These are phyloP conservation scores for Bombus superbus DNA, from an alignment of 1,140 invertebrate species.

Conservation along the genomic window DNA sequence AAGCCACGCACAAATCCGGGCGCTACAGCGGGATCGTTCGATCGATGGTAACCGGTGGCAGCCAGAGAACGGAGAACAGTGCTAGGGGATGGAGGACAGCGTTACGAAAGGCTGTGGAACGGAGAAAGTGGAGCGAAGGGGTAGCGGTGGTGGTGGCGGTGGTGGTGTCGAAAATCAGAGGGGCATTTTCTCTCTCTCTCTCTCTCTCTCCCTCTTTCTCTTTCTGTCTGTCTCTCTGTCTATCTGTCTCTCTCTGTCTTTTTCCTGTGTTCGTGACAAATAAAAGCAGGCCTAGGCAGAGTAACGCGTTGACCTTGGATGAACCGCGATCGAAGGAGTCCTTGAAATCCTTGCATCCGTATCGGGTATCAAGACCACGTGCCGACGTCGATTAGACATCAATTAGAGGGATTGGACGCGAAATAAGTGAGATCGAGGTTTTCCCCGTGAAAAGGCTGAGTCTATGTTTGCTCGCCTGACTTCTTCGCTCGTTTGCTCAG, in stretches of 20 bases:
- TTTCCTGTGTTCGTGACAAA: no score
- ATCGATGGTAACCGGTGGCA: constrained; percentile 29
- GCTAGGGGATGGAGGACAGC: neutral
- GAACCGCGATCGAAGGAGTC: constrained; percentile 30
- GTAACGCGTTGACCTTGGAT: constrained; percentile 26
- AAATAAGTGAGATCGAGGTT: neutral
- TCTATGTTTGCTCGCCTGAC: neutral
- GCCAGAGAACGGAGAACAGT: neutral
- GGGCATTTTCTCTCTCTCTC: neutral
- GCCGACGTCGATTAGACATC: neutral
- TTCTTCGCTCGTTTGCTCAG: neutral
- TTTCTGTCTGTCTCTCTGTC: no score
- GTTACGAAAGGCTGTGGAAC: neutral
- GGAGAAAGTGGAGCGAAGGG: constrained; percentile 5
- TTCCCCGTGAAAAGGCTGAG: neutral
- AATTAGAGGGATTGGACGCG: neutral
- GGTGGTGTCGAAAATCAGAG: constrained; percentile 29
- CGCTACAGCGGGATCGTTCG: neutral
- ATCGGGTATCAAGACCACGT: neutral
- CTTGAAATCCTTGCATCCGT: constrained; percentile 44
- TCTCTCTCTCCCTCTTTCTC: neutral
- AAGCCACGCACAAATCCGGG: constrained; percentile 1
- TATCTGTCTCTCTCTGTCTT: neutral
- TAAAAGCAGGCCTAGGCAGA: neutral
- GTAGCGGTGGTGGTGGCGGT: neutral